Evolutionary conservation across 92 coral and sea anemone species (phyloP).

Genomic region (Virgularia gustaviana): DNA sequence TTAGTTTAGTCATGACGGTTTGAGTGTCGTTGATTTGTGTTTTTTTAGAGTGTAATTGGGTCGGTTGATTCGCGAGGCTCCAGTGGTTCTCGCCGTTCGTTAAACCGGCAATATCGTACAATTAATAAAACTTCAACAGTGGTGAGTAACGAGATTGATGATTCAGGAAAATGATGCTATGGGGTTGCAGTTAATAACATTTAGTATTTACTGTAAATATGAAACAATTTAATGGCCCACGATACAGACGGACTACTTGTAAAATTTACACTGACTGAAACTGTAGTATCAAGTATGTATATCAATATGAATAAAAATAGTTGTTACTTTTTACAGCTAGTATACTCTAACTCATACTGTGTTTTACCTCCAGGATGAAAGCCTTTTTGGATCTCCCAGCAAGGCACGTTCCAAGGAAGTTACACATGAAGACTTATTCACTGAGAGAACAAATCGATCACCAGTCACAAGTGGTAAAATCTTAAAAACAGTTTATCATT

Average conservation of each 20-base stretch:
- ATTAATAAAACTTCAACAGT: constrained; percentile 90
- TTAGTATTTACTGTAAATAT: no score
- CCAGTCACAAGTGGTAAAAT: constrained; percentile 27
- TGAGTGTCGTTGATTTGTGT: background rate
- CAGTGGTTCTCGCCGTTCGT: constrained; percentile 80
- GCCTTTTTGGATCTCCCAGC: constrained; percentile 92
- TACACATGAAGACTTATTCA: constrained; percentile 67
- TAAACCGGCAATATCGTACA: constrained; percentile 87
- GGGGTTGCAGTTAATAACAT: no score
- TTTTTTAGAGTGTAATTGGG: constrained; percentile 61
- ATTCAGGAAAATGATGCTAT: no score
- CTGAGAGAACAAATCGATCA: constrained; percentile 43
- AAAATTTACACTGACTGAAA: background rate
- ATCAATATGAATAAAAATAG: background rate
- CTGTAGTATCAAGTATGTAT: background rate
- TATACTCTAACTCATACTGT: no score
- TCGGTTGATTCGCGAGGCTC: constrained; percentile 92
- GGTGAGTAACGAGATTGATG: no score
- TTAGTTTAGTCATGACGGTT: no score
- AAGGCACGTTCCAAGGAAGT: constrained; percentile 63
- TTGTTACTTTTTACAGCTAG: no score
- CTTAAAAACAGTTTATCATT: background rate
- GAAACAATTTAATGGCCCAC: no score
- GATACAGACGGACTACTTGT: no score
- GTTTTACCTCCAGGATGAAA: constrained; percentile 96